phyloP scores from a whole-genome alignment of 2,888 invertebrate species.

The Julus scandinavius region DNA sequence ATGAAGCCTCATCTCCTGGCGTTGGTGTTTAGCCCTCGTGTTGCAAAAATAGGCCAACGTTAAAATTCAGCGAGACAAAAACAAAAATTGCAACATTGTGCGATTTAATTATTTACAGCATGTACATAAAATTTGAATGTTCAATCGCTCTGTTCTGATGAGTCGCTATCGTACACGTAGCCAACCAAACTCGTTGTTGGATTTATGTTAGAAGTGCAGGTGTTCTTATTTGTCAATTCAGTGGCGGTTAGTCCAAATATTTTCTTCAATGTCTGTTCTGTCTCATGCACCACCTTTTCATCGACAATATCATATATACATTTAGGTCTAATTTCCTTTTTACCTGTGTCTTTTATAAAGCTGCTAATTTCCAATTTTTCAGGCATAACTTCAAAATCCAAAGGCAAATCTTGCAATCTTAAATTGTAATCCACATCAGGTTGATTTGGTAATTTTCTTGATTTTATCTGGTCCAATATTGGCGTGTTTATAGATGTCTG shows the following conservation, averaged over 20 bases:
- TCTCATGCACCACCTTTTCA: background rate
- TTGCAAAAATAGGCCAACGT: too few relatives aligned
- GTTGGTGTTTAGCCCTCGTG: too few relatives aligned
- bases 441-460: background rate
- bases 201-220: background rate
- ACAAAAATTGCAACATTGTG: too few relatives aligned
- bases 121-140: background rate
- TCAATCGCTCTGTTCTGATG: background rate
- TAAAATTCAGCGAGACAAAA: too few relatives aligned
- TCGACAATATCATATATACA: background rate
- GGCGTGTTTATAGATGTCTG: background rate
- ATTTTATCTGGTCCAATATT: background rate
- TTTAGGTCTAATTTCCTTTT: background rate
- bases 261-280: slow-evolving; percentile 6
- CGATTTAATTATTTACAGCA: background rate
- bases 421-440: background rate
- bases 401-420: slow-evolving; percentile 49
- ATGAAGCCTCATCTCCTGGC: too few relatives aligned
- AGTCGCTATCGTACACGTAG: background rate
- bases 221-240: background rate
- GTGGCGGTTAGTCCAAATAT: slow-evolving; percentile 1
- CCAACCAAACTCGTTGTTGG: background rate
- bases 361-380: background rate
- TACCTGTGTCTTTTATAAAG: background rate
- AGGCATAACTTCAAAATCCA: slow-evolving; percentile 32